Evolutionary conservation across 2,888 invertebrate genomes (phyloP), one percentile per base, ranked within the genome.

Genomic region (Agonopterix arenella): DNA sequence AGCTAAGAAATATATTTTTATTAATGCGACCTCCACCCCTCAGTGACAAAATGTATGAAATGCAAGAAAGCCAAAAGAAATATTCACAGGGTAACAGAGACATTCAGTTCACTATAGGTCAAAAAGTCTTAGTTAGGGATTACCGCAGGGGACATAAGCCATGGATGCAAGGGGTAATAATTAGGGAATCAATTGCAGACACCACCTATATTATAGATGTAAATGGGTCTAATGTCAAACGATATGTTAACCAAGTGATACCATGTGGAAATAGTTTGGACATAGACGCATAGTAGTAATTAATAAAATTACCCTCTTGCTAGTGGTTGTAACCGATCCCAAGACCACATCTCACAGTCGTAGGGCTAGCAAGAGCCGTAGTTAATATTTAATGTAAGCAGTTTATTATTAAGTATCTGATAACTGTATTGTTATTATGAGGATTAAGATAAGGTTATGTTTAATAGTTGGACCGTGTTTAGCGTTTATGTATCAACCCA

Each of bases 121-220:
- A 55, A 43, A 52, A 49, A 18, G 54, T 54, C n/a, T 52, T 54
- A 52, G 47, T 49, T 8, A 48, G 28, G 11, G 52, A 54, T 38
- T 52, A 50, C 42, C 18, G 54, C 7, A 52, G 49, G 11, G 50
- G 47, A 10, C 1, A 11, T 9, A 50, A 43, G 11, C 44, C 44
- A 42, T 52, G 52, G 52, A 11, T 47, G 40, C 44, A 38, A 28
- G 52, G 49, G 8, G 8, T 38, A 9, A 36, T 52, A 37, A 9
- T 49, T n/a, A 7, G n/a, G 42, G 42, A 42, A 42, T 42, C 42
- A n/a, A 42, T 42, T 7, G 10, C 42, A 11, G 42, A 11, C 4
- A 7, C n/a, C 7, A 42, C 42, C 1, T 42, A 42, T 42, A n/a
- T 11, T n/a, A 11, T 42, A 9, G 42, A 42, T 42, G 42, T 42